Conservation (phyloP, 2,888 invertebrate species). For the Stomorhina lunata region DNA sequence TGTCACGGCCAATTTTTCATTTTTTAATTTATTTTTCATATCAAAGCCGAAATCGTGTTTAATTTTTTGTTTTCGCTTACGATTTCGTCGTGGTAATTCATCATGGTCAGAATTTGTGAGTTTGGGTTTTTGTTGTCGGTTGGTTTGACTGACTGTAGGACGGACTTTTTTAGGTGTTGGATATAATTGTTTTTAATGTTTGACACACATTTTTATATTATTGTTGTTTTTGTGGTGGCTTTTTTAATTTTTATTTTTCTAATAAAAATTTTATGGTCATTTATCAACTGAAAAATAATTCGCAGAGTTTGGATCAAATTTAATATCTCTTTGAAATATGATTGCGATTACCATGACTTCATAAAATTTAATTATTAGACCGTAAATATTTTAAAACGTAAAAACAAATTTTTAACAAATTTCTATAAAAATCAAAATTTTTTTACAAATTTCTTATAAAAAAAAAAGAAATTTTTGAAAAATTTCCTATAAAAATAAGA, state of each 20-base stretch:
- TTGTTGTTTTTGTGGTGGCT: slow-evolving; percentile 7
- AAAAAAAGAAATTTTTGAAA: too few species aligned
- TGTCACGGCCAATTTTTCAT: slow-evolving; percentile 43
- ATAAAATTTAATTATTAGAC: slow-evolving; percentile 31
- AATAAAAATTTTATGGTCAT: background rate
- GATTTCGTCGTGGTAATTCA: background rate
- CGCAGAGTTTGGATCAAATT: background rate
- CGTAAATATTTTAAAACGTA: slow-evolving; percentile 2
- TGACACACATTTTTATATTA: slow-evolving; percentile 28
- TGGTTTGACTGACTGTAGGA: too few species aligned
- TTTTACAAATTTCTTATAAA: too few species aligned
- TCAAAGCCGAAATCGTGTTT: background rate
- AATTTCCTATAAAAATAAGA: too few species aligned
- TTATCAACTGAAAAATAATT: background rate
- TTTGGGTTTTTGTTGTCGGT: background rate
- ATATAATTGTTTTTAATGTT: slow-evolving; percentile 35
- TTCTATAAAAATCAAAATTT: too few species aligned
- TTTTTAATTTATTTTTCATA: background rate
- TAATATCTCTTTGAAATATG: background rate
- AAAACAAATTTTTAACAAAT: background rate
- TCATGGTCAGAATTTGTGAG: slow-evolving; percentile 10
- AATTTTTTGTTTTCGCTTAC: background rate
- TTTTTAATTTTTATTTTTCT: background rate
- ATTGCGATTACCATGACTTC: slow-evolving; percentile 1
- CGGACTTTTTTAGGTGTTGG: slow-evolving; percentile 15